Percentiles rank a stretch among this genome's conserved stretches.
These are phyloP conservation scores for Cantharis rufa DNA, from an alignment of 2,888 invertebrate genomes.

Conservation along the genomic window DNA sequence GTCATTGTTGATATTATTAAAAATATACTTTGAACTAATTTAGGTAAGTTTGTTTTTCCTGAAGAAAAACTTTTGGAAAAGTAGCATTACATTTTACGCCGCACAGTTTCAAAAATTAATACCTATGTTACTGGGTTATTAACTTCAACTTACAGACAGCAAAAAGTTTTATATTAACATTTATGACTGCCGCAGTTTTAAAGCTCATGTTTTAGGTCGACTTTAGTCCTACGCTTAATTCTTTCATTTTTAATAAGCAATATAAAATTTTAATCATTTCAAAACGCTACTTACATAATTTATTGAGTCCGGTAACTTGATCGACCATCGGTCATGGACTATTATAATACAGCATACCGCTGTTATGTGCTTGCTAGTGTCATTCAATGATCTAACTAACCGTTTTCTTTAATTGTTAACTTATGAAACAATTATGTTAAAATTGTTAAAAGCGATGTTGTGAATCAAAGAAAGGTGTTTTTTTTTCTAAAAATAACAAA, in stretches of 20 bases:
- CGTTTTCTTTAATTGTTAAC: too few relatives aligned
- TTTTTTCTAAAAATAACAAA: conserved; percentile 9
- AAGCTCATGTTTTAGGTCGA: neutral
- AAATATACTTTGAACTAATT: neutral
- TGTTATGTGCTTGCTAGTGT: too few relatives aligned
- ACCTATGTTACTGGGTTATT: conserved; percentile 2
- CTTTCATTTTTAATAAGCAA: neutral
- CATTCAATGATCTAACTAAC: too few relatives aligned
- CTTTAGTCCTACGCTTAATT: neutral
- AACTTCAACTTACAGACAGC: conserved; percentile 4
- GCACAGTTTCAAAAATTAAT: conserved; percentile 3
- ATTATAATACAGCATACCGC: too few relatives aligned
- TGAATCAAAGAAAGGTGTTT: neutral
- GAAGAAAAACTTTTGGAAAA: neutral
- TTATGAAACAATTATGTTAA: neutral
- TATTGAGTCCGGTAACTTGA: neutral
- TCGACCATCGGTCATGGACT: neutral
- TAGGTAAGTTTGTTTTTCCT: neutral
- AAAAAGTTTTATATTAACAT: conserved; percentile 5
- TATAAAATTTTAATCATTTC: neutral
- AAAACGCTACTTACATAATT: neutral
- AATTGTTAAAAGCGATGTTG: neutral
- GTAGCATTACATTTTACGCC: neutral
- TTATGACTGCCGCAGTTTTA: conserved; percentile 1
- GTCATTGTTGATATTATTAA: neutral